A percentile compares a stretch with the other conserved stretches of the same genome.
Conservation (phyloP, 2,113 vertebrate species). For the human (Homo sapiens) region DNA sequence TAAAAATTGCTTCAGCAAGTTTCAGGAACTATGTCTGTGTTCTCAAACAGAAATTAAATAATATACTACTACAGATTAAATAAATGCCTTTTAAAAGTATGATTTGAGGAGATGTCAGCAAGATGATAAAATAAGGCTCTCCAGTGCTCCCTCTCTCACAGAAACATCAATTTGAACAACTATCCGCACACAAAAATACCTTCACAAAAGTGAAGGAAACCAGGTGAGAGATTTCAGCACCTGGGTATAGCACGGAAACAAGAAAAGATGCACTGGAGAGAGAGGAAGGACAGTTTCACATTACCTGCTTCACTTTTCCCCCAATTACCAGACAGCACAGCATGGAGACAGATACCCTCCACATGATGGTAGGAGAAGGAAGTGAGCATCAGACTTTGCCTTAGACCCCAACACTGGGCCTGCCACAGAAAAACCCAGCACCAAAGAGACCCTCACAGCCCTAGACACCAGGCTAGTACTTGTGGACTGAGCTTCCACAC, state of each 20-base stretch:
- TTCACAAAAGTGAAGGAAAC: neutral
- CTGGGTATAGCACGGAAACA: neutral
- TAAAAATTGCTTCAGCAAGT: neutral
- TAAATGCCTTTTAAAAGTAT: neutral
- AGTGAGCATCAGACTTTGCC: neutral
- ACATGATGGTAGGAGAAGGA: neutral
- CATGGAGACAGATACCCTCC: neutral
- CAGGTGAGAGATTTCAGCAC: neutral
- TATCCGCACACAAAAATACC: neutral
- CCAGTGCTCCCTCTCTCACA: neutral
- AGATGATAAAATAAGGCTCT: neutral
- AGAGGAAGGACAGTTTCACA: neutral
- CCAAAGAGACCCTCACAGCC: neutral
- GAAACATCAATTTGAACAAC: neutral
- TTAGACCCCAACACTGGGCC: neutral
- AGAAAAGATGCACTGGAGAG: neutral
- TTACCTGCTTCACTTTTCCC: neutral
- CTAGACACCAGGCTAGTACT: neutral
- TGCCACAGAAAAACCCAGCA: neutral
- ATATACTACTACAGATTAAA: neutral
- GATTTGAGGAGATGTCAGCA: neutral
- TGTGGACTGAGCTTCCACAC: neutral
- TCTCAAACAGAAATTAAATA: neutral
- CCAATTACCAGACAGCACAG: neutral
- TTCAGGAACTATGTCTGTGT: neutral